Evolutionary conservation across 1,140 invertebrate species (phyloP).

Genomic region (Lepidurus arcticus): DNA sequence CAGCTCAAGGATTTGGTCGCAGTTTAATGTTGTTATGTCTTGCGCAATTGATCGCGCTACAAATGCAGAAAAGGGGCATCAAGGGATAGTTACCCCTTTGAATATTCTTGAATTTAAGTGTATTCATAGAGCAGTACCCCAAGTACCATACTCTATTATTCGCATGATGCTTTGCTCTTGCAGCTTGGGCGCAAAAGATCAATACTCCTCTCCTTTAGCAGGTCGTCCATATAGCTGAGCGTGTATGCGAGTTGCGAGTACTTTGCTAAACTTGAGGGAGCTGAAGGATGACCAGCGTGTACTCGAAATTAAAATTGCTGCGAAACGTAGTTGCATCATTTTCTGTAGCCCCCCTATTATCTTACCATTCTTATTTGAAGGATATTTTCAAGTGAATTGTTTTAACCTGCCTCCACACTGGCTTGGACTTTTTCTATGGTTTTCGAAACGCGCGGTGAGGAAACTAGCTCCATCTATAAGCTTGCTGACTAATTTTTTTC

Average conservation of each 20-base stretch:
- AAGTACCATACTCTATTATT: background rate
- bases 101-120: background rate
- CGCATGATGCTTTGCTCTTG: background rate
- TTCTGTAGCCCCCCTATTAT: too few species aligned
- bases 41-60: too few species aligned
- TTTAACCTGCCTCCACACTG: background rate
- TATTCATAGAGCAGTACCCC: background rate
- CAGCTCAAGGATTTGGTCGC: too few species aligned
- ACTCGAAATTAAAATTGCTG: too few species aligned
- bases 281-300: too few species aligned
- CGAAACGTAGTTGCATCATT: too few species aligned
- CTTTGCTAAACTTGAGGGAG: background rate
- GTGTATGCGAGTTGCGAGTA: background rate
- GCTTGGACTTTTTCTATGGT: background rate
- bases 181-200: background rate
- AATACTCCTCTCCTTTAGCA: background rate
- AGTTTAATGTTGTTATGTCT: too few species aligned
- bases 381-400: too few species aligned
- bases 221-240: background rate
- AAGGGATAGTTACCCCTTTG: too few species aligned
- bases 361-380: too few species aligned
- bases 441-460: background rate
- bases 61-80: too few species aligned
- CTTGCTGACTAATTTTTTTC: background rate
- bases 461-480: background rate